Evolutionary conservation across 2,113 vertebrate species (phyloP).

Genomic region (Sinocyclocheilus anshuiensis): DNA sequence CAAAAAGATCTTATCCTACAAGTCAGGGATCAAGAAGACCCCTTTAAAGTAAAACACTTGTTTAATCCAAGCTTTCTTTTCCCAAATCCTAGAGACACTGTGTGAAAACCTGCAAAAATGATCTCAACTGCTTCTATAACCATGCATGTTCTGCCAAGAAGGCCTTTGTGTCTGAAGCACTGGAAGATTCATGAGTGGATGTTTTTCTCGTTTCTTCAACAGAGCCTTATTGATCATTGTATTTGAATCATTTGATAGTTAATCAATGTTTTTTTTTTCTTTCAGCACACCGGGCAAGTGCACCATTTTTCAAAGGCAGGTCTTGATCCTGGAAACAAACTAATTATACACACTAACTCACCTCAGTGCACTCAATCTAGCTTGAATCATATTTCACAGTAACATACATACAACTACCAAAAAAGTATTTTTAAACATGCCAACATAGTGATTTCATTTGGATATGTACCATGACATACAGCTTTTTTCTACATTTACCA

Average conservation of each 20-base stretch:
- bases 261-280: constrained; percentile 78
- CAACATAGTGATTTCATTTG: too few species aligned
- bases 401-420: too few species aligned
- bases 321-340: constrained; percentile 69
- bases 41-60: not conserved
- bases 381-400: not conserved
- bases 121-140: constrained; percentile 37
- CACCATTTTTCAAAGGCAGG: constrained; percentile 65
- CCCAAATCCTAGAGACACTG: not conserved
- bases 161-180: constrained; percentile 61
- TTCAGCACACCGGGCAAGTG: constrained; percentile 61
- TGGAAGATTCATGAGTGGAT: constrained; percentile 65
- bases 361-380: not conserved
- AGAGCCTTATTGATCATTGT: constrained; percentile 75
- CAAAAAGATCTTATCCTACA: not conserved
- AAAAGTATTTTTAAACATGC: too few species aligned
- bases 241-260: constrained; percentile 83
- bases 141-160: constrained; percentile 45
- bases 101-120: not conserved
- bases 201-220: constrained; percentile 61
- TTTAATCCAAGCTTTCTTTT: not conserved
- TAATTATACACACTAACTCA: constrained; percentile 28
- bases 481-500: too few species aligned
- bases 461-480: too few species aligned
- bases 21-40: not conserved